These are phyloP conservation scores for Alosa sapidissima DNA, from an alignment of 2,797 vertebrate genomes.

Conservation along the genomic window DNA sequence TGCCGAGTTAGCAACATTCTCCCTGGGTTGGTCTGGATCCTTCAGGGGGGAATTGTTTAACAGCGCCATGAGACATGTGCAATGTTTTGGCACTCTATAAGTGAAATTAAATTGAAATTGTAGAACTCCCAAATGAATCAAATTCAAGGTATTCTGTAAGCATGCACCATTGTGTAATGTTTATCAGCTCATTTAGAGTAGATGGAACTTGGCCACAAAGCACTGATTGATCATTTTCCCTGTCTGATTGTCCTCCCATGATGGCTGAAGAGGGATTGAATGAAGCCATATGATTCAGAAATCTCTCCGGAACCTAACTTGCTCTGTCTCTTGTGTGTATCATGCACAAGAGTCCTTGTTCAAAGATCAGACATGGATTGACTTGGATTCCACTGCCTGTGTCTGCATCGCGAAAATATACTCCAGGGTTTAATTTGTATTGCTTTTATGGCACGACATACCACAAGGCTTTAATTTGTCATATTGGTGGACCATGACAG, in stretches of 20 bases:
- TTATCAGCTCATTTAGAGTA: background rate
- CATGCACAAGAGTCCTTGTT: background rate
- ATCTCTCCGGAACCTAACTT: slow-evolving; percentile 4
- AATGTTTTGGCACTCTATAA: too few species aligned
- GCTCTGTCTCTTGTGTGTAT: background rate
- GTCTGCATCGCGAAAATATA: background rate
- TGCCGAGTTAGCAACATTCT: background rate
- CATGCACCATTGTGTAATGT: background rate
- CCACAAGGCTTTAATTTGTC: slow-evolving; percentile 18
- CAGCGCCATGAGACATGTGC: too few species aligned
- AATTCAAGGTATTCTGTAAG: background rate
- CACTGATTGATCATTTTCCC: background rate
- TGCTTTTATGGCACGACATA: slow-evolving; percentile 9
- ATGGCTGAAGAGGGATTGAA: background rate
- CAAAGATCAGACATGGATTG: background rate
- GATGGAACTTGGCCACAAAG: background rate
- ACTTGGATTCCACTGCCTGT: background rate
- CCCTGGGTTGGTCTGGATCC: background rate
- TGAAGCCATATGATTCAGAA: background rate
- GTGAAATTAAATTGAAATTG: background rate
- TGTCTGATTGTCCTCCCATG: background rate
- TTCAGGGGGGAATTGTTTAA: background rate
- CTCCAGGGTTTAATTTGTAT: background rate
- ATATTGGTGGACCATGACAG: slow-evolving; percentile 31
- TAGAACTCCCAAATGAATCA: background rate